phyloP scores from a whole-genome alignment of 2,113 vertebrate genomes.

The Nothocercus julius region DNA sequence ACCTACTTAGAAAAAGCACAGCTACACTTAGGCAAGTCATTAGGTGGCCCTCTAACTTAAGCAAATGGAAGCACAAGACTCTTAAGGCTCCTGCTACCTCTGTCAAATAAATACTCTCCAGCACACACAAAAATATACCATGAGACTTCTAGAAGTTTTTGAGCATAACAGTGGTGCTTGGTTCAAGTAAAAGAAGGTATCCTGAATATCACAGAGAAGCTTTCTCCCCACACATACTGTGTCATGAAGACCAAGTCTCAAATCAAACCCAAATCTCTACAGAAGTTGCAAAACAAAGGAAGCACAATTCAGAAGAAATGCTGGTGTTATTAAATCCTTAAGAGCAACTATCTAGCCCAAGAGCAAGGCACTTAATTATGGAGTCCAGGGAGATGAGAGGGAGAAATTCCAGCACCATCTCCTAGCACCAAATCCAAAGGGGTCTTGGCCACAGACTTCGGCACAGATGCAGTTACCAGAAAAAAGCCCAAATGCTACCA shows the following conservation, averaged over 20 bases:
- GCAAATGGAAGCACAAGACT: background rate
- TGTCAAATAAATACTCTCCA: background rate
- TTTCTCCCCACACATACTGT: background rate
- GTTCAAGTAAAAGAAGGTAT: background rate
- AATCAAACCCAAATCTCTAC: background rate
- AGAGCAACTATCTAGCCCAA: background rate
- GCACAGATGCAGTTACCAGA: background rate
- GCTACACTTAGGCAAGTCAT: background rate
- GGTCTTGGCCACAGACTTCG: background rate
- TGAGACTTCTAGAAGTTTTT: background rate
- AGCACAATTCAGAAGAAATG: background rate
- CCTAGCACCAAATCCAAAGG: background rate
- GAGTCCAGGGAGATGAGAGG: rapidly evolving
- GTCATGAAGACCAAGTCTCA: background rate
- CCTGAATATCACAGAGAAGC: rapidly evolving
- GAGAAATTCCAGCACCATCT: background rate
- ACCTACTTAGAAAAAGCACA: background rate
- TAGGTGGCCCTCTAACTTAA: slow-evolving; percentile 64
- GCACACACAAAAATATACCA: background rate
- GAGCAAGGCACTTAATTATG: background rate
- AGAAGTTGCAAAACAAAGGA: background rate
- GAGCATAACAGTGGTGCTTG: background rate
- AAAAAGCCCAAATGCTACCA: background rate
- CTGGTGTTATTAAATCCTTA: too few species aligned
- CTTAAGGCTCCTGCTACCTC: background rate